Evolutionary conservation across 2,888 invertebrate genomes (phyloP).

Genomic region (Erebia ligea): DNA sequence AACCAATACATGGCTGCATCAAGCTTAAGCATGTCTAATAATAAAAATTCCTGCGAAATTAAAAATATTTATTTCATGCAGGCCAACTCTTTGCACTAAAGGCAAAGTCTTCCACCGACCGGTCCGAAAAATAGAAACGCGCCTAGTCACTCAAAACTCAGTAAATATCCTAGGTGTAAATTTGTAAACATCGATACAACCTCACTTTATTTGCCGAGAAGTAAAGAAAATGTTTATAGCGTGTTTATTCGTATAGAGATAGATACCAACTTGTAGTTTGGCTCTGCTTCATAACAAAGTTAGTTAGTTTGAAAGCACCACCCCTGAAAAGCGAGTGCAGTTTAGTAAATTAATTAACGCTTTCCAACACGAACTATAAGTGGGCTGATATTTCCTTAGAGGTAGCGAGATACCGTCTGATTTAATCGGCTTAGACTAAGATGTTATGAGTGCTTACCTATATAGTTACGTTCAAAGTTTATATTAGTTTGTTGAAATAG

Average conservation of each 20-base stretch:
- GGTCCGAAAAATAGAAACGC: too few species aligned
- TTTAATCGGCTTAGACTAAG: slow-evolving; percentile 15
- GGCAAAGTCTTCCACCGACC: too few species aligned
- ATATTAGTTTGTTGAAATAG: not conserved
- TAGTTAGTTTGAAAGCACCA: slow-evolving; percentile 14
- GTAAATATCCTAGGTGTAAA: too few species aligned
- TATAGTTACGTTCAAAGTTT: not conserved
- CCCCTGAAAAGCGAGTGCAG: slow-evolving; percentile 15
- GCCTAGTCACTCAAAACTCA: too few species aligned
- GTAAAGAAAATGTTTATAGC: not conserved
- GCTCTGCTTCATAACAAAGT: not conserved
- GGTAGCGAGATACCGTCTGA: slow-evolving; percentile 8
- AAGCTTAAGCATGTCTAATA: too few species aligned
- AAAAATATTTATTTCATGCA: too few species aligned
- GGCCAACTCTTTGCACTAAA: too few species aligned
- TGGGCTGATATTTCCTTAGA: slow-evolving; percentile 12
- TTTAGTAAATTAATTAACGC: slow-evolving; percentile 22
- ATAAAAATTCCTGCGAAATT: too few species aligned
- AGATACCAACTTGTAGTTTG: not conserved
- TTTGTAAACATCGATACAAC: too few species aligned
- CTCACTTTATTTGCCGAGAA: too few species aligned
- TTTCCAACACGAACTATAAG: slow-evolving; percentile 14
- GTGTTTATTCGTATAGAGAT: not conserved
- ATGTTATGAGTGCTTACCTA: not conserved
- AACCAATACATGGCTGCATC: too few species aligned